phyloP scores from a whole-genome alignment of 2,888 invertebrate species.

The Athrips mouffetella region DNA sequence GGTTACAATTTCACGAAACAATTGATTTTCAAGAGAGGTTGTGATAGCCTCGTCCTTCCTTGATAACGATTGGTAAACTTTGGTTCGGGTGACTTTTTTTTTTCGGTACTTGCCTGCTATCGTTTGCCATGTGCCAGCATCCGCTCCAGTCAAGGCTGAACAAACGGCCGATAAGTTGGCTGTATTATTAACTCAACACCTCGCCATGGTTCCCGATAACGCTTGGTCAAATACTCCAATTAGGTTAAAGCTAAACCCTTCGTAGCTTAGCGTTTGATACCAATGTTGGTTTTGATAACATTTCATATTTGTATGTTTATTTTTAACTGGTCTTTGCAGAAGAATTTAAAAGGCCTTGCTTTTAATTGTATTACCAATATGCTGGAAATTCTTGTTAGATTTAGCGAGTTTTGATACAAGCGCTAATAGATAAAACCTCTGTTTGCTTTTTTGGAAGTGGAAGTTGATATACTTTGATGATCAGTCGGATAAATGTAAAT shows the following conservation, averaged over 20 bases:
- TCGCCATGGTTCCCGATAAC: constrained; percentile 43
- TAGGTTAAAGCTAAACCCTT: constrained; percentile 49
- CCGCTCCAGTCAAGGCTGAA: constrained; percentile 48
- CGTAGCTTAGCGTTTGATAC: constrained; percentile 37
- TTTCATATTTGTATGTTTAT: constrained; percentile 19
- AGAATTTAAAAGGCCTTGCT: neutral
- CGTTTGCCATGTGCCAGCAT: constrained; percentile 50
- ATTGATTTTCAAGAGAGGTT: no score
- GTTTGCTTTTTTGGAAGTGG: no score
- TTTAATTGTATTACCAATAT: constrained; percentile 12
- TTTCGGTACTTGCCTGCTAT: constrained; percentile 39
- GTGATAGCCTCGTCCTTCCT: constrained; percentile 16
- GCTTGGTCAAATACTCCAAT: constrained; percentile 47
- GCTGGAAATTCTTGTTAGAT: constrained; percentile 22
- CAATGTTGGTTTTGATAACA: constrained; percentile 31
- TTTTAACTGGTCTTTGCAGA: neutral
- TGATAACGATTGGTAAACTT: constrained; percentile 30
- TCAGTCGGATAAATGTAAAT: no score
- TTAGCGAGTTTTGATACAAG: no score
- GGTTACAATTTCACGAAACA: no score
- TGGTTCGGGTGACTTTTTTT: constrained; percentile 19
- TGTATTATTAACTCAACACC: constrained; percentile 34
- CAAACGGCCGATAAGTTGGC: constrained; percentile 50
- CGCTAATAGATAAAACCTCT: neutral
- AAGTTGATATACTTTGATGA: no score